phyloP scores from a whole-genome alignment of 2,888 invertebrate species.

The Adelognathus sp. region DNA sequence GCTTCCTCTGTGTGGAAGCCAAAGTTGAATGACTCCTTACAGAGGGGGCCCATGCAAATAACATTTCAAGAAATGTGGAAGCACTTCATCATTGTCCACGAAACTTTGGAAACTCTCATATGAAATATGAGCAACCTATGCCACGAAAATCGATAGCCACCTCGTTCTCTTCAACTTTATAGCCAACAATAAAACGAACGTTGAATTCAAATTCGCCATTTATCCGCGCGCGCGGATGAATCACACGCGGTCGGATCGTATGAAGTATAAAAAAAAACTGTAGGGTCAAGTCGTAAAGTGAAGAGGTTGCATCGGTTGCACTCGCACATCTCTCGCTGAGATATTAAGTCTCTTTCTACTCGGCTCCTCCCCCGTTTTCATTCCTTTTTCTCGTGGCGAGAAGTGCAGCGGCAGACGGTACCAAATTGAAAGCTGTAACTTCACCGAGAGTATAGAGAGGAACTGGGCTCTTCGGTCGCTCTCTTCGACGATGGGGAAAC shows the following conservation, averaged over 20 bases:
- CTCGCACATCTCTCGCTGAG: slow-evolving; percentile 4
- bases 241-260: neutral
- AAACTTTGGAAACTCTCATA: too few relatives aligned
- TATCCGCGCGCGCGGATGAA: neutral
- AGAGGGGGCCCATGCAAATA: too few relatives aligned
- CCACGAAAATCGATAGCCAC: too few relatives aligned
- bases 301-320: slow-evolving; percentile 13
- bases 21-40: too few relatives aligned
- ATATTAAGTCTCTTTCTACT: slow-evolving; percentile 49
- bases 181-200: neutral
- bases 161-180: too few relatives aligned
- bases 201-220: neutral
- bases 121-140: too few relatives aligned
- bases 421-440: slow-evolving; percentile 77
- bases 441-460: slow-evolving; percentile 65
- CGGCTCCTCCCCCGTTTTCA: slow-evolving; percentile 6
- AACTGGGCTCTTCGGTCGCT: neutral
- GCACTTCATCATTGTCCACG: too few relatives aligned
- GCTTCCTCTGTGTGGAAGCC: too few relatives aligned
- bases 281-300: slow-evolving; percentile 39
- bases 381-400: slow-evolving; percentile 33
- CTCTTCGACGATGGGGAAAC: slow-evolving; percentile 24
- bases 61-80: too few relatives aligned
- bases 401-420: slow-evolving; percentile 61
- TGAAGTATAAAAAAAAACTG: neutral